phyloP scores from a whole-genome alignment of 2,888 invertebrate species.

The Spicauda simplicius region DNA sequence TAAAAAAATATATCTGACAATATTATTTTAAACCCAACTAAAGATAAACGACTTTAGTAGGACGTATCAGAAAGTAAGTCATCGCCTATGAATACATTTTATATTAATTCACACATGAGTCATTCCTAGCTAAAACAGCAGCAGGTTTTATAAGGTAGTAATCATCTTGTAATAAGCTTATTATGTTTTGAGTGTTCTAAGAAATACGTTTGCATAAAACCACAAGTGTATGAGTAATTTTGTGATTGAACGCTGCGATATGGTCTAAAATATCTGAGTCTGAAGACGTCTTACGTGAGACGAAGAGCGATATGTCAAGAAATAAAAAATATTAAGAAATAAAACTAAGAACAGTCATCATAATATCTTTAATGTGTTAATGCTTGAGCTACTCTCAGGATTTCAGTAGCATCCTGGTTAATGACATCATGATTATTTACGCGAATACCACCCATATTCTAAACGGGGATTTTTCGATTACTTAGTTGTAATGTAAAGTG shows the following conservation, averaged over 20 bases:
- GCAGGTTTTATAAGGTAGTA: background rate
- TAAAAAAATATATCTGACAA: too few species aligned
- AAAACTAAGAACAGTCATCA: background rate
- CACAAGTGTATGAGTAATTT: constrained; percentile 36
- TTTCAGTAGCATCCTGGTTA: too few species aligned
- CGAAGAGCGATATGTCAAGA: background rate
- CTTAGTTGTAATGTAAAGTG: too few species aligned
- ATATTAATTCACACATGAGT: constrained; percentile 10
- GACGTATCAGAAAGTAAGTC: too few species aligned
- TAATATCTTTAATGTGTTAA: background rate
- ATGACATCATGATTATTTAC: too few species aligned
- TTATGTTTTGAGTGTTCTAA: constrained; percentile 32
- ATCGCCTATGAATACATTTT: background rate
- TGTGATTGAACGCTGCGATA: constrained; percentile 28
- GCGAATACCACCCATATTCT: too few species aligned
- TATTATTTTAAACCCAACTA: too few species aligned
- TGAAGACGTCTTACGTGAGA: background rate
- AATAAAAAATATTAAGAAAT: too few species aligned
- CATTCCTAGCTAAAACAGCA: constrained; percentile 13
- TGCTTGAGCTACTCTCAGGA: too few species aligned
- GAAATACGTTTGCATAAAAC: constrained; percentile 36
- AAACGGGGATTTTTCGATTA: too few species aligned
- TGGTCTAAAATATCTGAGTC: constrained; percentile 4
- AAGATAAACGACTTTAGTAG: too few species aligned
- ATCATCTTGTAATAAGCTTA: constrained; percentile 23